A percentile compares a stretch with the other conserved stretches of the same genome.
Evolutionary conservation across 1,140 invertebrate genomes (phyloP).

Genomic region (Zelostemma sp.): DNA sequence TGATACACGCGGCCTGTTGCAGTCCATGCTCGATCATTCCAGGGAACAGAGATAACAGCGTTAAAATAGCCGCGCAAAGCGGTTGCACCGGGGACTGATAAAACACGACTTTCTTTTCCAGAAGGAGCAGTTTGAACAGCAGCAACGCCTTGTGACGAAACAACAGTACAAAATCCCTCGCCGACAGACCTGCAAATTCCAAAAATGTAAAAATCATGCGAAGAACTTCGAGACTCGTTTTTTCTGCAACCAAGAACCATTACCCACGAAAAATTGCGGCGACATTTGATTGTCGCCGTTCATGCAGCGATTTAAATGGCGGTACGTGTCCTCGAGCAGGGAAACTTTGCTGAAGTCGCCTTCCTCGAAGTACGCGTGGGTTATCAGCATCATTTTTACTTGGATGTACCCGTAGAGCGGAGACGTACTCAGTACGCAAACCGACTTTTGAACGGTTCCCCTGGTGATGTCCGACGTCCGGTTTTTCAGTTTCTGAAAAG

Average conservation of each 20-base stretch:
- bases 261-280: constrained; percentile 86
- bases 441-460: constrained; percentile 94
- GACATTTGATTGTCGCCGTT: constrained; percentile 75
- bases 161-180: constrained; percentile 83
- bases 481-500: constrained; percentile 87
- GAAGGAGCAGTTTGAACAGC: constrained; percentile 92
- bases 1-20: constrained; percentile 83
- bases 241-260: too few species aligned
- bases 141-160: constrained; percentile 95
- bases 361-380: constrained; percentile 96
- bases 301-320: constrained; percentile 91
- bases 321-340: constrained; percentile 92
- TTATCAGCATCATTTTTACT: constrained; percentile 96
- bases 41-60: constrained; percentile 91
- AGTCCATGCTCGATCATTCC: constrained; percentile 91
- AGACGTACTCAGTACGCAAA: constrained; percentile 89
- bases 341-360: constrained; percentile 93
- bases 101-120: constrained; percentile 93
- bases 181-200: constrained; percentile 79
- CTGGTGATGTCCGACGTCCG: constrained; percentile 97
- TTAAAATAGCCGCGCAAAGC: constrained; percentile 85
- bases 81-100: constrained; percentile 93
- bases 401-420: constrained; percentile 94
- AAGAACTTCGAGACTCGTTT: constrained; percentile 4
- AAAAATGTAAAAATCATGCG: not conserved